Evolutionary conservation across 30 jellyfish, hydroid and myxozoan species (phyloP).

Genomic region (Nemopilema nomurai): DNA sequence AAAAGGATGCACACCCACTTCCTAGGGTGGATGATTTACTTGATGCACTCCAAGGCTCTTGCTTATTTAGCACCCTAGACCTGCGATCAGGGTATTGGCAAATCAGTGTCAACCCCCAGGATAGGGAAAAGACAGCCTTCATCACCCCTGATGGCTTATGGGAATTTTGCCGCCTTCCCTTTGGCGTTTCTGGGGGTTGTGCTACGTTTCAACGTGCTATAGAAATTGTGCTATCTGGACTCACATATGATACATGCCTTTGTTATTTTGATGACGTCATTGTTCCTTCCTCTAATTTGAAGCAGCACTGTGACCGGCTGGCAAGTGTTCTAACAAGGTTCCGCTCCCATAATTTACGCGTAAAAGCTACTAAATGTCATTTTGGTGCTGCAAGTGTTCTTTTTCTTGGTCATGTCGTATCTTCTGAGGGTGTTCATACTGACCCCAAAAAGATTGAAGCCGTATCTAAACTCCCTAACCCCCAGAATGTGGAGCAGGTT

Average conservation of each 20-base stretch:
- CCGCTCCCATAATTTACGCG: slow-evolving; percentile 37
- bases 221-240: slow-evolving; percentile 58
- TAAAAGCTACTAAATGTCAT: slow-evolving; percentile 49
- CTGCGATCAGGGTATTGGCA: slow-evolving; percentile 67
- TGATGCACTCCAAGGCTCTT: slow-evolving; percentile 56
- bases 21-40: slow-evolving; percentile 64
- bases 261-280: slow-evolving; percentile 66
- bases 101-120: slow-evolving; percentile 27
- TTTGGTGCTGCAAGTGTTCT: slow-evolving; percentile 44
- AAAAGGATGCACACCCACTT: slow-evolving; percentile 53
- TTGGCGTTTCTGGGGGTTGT: slow-evolving; percentile 62
- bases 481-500: slow-evolving; percentile 34
- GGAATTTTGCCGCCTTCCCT: slow-evolving; percentile 52
- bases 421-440: slow-evolving; percentile 30
- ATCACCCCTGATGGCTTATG: slow-evolving; percentile 52
- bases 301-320: slow-evolving; percentile 38
- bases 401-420: slow-evolving; percentile 40
- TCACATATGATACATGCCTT: slow-evolving; percentile 49
- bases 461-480: slow-evolving; percentile 5
- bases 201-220: slow-evolving; percentile 70
- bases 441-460: slow-evolving; percentile 51
- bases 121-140: too few relatives aligned
- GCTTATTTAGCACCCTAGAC: slow-evolving; percentile 48
- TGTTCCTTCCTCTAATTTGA: slow-evolving; percentile 6
- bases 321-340: slow-evolving; percentile 31